A percentile compares a stretch with the other conserved stretches of the same genome.
Conservation (phyloP, 2,888 invertebrate genomes). For the Tipula lateralis region DNA sequence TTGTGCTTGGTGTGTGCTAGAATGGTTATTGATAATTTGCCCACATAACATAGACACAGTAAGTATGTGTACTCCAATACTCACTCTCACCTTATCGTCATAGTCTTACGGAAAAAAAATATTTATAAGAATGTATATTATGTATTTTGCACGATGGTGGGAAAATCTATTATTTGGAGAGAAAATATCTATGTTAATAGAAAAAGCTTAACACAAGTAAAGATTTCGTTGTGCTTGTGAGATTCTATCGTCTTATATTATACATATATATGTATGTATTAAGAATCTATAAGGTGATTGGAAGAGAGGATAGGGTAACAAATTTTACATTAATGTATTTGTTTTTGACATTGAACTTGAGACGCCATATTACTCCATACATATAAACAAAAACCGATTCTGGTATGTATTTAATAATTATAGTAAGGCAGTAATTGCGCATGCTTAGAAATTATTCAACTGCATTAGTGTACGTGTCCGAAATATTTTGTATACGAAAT, state of each 20-base stretch:
- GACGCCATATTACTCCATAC: conserved; percentile 33
- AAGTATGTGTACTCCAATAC: background rate
- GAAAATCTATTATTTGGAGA: background rate
- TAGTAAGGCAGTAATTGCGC: background rate
- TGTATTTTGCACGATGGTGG: background rate
- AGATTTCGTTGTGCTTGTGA: background rate
- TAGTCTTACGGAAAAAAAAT: background rate
- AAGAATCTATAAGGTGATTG: background rate
- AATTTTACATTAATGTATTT: background rate
- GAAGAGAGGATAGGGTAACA: conserved; percentile 6
- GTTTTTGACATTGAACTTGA: conserved; percentile 37
- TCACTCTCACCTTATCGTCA: background rate
- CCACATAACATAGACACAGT: background rate
- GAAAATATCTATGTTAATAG: background rate
- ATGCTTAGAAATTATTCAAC: background rate
- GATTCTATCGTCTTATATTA: background rate
- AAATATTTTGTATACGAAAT: background rate
- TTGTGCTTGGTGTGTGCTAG: background rate
- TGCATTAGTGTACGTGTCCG: background rate
- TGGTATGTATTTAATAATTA: background rate
- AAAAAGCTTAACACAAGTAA: background rate
- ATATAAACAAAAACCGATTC: background rate
- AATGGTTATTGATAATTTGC: background rate
- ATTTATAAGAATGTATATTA: background rate
- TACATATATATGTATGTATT: background rate